Conservation (phyloP, 2,888 invertebrate genomes). For the Melanotus villosus region DNA sequence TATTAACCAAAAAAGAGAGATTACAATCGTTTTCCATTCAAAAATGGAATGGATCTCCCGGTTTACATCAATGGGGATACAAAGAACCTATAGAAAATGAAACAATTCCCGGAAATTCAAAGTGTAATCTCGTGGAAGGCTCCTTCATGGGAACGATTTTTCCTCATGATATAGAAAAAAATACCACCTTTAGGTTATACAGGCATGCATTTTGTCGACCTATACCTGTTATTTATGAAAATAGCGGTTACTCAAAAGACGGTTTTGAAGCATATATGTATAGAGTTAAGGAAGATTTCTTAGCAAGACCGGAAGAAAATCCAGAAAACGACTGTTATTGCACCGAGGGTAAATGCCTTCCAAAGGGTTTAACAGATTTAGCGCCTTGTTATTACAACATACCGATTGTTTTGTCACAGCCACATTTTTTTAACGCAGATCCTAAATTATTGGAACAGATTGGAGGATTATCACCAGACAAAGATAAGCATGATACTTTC, state of each 20-base stretch:
- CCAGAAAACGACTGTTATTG: conserved; percentile 79
- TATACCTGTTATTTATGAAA: conserved; percentile 71
- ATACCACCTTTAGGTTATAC: conserved; percentile 75
- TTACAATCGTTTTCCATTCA: conserved; percentile 72
- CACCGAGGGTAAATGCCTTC: conserved; percentile 79
- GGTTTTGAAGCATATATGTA: conserved; percentile 76
- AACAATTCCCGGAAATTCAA: conserved; percentile 66
- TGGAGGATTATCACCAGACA: conserved; percentile 75
- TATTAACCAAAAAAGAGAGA: conserved; percentile 57
- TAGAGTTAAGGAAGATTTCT: conserved; percentile 73
- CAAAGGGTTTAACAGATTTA: conserved; percentile 70
- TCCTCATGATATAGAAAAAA: conserved; percentile 73
- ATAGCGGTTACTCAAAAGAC: conserved; percentile 61
- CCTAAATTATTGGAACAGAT: conserved; percentile 72
- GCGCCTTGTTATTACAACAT: conserved; percentile 74
- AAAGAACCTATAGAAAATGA: conserved; percentile 58
- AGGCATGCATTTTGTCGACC: conserved; percentile 84
- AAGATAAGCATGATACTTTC: conserved; percentile 70
- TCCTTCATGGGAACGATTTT: conserved; percentile 82
- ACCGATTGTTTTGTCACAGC: conserved; percentile 78
- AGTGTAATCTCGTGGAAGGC: conserved; percentile 79
- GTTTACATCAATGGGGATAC: conserved; percentile 80
- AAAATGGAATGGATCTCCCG: conserved; percentile 76
- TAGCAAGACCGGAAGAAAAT: conserved; percentile 71
- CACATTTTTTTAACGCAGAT: conserved; percentile 77